These are phyloP conservation scores for Metaphire vulgaris DNA, from an alignment of 1,140 invertebrate genomes.

Conservation along the genomic window DNA sequence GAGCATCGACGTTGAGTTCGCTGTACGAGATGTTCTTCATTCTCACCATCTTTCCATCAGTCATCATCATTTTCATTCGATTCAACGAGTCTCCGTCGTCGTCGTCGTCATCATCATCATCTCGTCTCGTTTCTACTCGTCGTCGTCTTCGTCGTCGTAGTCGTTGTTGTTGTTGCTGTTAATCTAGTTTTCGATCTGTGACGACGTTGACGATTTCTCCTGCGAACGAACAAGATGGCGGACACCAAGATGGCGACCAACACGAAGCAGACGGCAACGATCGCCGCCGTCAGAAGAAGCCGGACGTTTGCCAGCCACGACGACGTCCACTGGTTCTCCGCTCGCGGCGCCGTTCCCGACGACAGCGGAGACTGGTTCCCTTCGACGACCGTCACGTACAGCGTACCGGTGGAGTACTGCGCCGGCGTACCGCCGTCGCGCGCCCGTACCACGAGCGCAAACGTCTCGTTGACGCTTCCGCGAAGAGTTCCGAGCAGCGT, in stretches of 20 bases:
- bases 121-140: too few species aligned
- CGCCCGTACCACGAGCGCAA: neutral
- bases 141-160: neutral
- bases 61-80: neutral
- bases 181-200: neutral
- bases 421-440: neutral
- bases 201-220: neutral
- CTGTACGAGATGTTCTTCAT: neutral
- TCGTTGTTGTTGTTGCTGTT: neutral
- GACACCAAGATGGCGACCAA: neutral
- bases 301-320: neutral
- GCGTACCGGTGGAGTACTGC: neutral
- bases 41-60: neutral
- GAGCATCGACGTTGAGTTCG: neutral
- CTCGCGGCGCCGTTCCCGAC: neutral
- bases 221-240: neutral
- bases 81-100: neutral
- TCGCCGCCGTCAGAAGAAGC: neutral
- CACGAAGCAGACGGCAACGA: neutral
- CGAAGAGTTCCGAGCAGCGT: neutral
- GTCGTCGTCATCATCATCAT: neutral
- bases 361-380: neutral
- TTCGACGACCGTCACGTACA: neutral
- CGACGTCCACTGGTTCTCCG: neutral
- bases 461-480: neutral